Conservation (phyloP, 2,113 vertebrate genomes). For the Euleptes europaea region DNA sequence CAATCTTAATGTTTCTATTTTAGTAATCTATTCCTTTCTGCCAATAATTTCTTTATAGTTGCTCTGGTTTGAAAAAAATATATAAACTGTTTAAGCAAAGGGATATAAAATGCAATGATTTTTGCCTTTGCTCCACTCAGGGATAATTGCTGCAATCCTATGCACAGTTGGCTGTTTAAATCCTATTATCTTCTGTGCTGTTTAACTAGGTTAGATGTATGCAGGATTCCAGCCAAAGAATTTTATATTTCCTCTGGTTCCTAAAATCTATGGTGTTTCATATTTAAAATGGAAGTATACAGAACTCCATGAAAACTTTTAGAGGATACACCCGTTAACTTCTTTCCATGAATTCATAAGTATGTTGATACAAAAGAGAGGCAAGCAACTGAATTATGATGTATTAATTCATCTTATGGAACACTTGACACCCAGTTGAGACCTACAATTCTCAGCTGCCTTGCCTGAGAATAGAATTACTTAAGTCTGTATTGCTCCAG, state of each 20-base stretch:
- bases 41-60: slow-evolving; percentile 4
- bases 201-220: background rate
- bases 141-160: background rate
- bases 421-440: slow-evolving; percentile 28
- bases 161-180: background rate
- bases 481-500: background rate
- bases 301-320: background rate
- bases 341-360: background rate
- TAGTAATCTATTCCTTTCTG: background rate
- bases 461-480: background rate
- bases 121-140: slow-evolving; percentile 11
- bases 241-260: background rate
- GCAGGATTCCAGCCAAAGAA: background rate
- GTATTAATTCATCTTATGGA: slow-evolving; percentile 29
- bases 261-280: background rate
- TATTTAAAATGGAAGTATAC: background rate
- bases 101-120: background rate
- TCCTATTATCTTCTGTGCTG: background rate
- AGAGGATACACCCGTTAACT: slow-evolving; percentile 16
- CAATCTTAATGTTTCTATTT: background rate
- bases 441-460: background rate
- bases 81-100: slow-evolving; percentile 22
- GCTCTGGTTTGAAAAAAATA: background rate
- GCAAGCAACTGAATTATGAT: background rate
- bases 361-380: slow-evolving; percentile 43